Percentiles rank a stretch among this genome's conserved stretches.
phyloP scores from a whole-genome alignment of 1,140 invertebrate species.

The Homarus americanus region DNA sequence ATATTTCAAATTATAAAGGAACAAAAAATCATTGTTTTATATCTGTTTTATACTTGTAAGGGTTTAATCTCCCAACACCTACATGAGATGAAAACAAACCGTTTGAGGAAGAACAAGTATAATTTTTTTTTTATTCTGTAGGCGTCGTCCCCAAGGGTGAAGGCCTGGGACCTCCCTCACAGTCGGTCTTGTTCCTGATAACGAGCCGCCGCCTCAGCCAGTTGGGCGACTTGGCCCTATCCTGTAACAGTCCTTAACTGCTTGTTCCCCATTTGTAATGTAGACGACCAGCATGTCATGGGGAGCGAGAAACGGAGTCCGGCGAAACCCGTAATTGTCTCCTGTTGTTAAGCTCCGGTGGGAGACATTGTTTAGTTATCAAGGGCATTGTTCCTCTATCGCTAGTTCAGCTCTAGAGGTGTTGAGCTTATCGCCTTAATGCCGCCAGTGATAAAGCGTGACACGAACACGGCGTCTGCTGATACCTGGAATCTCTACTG shows the following conservation, averaged over 20 bases:
- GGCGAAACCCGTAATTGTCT: not conserved
- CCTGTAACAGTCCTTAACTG: not conserved
- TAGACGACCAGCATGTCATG: not conserved
- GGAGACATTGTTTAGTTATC: not conserved
- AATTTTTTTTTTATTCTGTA: too few relatives aligned
- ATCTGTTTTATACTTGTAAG: too few relatives aligned
- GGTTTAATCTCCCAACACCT: too few relatives aligned
- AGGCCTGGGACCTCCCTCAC: not conserved
- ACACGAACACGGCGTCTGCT: not conserved
- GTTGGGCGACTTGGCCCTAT: not conserved
- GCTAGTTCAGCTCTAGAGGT: not conserved
- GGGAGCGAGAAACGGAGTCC: not conserved
- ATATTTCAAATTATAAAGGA: too few relatives aligned
- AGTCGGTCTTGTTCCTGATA: not conserved
- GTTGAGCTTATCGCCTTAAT: not conserved
- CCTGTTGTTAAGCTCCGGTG: not conserved
- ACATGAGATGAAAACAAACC: too few relatives aligned
- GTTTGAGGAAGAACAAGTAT: too few relatives aligned
- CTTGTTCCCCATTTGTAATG: slow-evolving; percentile 6
- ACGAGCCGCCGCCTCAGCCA: not conserved
- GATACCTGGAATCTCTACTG: not conserved
- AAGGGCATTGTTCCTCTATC: slow-evolving; percentile 2
- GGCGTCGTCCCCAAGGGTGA: not conserved
- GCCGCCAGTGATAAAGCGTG: not conserved
- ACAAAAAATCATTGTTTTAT: too few relatives aligned